phyloP scores from a whole-genome alignment of 2,888 invertebrate species.

The Brachylomia viminalis region DNA sequence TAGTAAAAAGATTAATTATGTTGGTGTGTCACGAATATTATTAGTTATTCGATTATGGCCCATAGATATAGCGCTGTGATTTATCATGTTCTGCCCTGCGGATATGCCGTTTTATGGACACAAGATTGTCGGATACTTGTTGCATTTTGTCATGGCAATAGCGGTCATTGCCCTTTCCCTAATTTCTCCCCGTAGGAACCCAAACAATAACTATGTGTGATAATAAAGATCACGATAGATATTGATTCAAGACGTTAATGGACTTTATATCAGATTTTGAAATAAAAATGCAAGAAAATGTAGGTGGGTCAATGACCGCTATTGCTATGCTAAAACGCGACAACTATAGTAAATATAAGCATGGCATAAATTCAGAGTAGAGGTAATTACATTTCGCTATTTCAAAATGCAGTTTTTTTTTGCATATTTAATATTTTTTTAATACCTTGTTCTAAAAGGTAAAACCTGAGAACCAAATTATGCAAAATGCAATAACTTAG shows the following conservation, averaged over 20 bases:
- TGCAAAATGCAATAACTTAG: slow-evolving; percentile 19
- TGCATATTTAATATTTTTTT: neutral
- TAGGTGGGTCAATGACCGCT: too few relatives aligned
- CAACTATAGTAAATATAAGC: neutral
- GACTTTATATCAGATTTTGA: too few relatives aligned
- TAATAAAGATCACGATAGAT: too few relatives aligned
- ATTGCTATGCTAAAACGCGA: too few relatives aligned
- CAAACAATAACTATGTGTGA: too few relatives aligned
- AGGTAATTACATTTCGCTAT: neutral
- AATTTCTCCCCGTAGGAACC: too few relatives aligned
- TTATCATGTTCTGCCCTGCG: slow-evolving; percentile 24
- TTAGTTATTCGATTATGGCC: slow-evolving; percentile 47
- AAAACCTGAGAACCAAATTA: neutral
- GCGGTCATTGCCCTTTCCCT: too few relatives aligned
- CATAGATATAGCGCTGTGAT: slow-evolving; percentile 25
- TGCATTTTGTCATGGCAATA: neutral
- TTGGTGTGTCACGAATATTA: slow-evolving; percentile 26
- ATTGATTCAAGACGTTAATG: too few relatives aligned
- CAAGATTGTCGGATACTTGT: neutral
- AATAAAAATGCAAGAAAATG: too few relatives aligned
- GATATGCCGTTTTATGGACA: slow-evolving; percentile 21
- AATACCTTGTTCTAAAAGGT: neutral
- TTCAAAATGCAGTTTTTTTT: neutral
- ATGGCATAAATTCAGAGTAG: neutral
- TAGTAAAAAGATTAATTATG: slow-evolving; percentile 39